Base-by-base conservation (phyloP, 1,140 invertebrate genomes). In the Hycleus phaleratus region DNA sequence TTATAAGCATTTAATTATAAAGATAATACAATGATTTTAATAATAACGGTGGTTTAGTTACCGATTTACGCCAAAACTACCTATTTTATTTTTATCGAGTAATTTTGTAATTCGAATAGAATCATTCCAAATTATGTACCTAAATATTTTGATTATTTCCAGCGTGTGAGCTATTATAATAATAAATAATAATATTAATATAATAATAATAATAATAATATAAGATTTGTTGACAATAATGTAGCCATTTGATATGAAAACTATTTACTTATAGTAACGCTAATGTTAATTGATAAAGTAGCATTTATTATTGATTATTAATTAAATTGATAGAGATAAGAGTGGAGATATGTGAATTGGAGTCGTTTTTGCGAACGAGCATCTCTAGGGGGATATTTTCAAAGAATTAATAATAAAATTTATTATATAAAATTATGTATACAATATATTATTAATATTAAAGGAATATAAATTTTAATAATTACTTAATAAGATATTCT, bases 161-260 rank as follows among this genome's bases (percentile, higher is more conserved):
- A 66, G 64, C 68, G 66, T 71, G 67, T 64, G 65, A 67, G 64
- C 58, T 67, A 65, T 59, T 61, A 55, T 18, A 18, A 18, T 18
- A 18, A 18, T 18, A 18, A 18, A 18, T 18, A 18, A 18, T 18
- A 18, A 18, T 18, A 18, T 18, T 18, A 18, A 18, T 18, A 18
- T 18, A 18, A 32, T 32, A 32, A 5, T 32, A 32, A 32, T 32
- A 32, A 32, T 32, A 32, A 32, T 32, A 32, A 32, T 60, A 64
- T 66, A 66, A 69, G 68, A 60, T 63, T 72, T 71, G 69, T 72
- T 72, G 72, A 73, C 72, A 73, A 73, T 73, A 73, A 73, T 60
- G 66, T 73, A 73, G 68, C 66, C 66, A 69, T 72, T 71, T 72
- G 67, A 71, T 72, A 73, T 68, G 68, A 68, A 18, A 67, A 63